A percentile compares a stretch with the other conserved stretches of the same genome.
These are phyloP conservation scores for Athalia circularis DNA, from an alignment of 2,888 invertebrate genomes.

Conservation along the genomic window DNA sequence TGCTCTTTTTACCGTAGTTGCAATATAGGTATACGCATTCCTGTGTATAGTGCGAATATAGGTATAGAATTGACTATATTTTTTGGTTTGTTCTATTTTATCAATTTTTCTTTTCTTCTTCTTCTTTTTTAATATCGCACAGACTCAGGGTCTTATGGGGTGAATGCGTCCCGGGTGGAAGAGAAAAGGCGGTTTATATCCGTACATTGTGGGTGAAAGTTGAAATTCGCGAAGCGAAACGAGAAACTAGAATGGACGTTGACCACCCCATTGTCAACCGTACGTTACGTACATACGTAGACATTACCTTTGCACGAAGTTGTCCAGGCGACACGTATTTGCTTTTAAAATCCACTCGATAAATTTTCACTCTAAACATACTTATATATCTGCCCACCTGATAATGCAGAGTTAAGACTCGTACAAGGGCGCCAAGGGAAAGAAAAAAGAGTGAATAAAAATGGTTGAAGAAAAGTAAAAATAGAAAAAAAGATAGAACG, in stretches of 20 bases:
- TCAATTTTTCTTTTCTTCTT: neutral
- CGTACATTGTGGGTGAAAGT: neutral
- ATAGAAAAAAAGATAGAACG: too few species aligned
- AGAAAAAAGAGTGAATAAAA: too few species aligned
- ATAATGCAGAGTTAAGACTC: too few species aligned
- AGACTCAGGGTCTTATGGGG: neutral
- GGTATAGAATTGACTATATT: too few species aligned
- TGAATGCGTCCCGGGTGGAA: neutral
- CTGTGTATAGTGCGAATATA: too few species aligned
- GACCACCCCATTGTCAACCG: neutral
- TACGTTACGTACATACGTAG: too few species aligned
- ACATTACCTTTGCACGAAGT: neutral
- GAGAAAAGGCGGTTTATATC: neutral
- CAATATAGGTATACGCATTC: too few species aligned
- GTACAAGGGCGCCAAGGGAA: too few species aligned
- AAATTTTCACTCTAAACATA: neutral
- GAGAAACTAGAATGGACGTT: constrained; percentile 24
- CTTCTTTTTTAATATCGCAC: neutral
- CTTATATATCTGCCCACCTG: too few species aligned
- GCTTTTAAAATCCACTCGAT: constrained; percentile 26
- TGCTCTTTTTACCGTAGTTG: neutral
- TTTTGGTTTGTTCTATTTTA: too few species aligned
- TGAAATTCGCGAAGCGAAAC: constrained; percentile 21
- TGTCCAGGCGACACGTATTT: constrained; percentile 18
- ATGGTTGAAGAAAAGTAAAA: too few species aligned